Evolutionary conservation across 1,140 invertebrate species (phyloP).

Genomic region (Drosophila nasuta): DNA sequence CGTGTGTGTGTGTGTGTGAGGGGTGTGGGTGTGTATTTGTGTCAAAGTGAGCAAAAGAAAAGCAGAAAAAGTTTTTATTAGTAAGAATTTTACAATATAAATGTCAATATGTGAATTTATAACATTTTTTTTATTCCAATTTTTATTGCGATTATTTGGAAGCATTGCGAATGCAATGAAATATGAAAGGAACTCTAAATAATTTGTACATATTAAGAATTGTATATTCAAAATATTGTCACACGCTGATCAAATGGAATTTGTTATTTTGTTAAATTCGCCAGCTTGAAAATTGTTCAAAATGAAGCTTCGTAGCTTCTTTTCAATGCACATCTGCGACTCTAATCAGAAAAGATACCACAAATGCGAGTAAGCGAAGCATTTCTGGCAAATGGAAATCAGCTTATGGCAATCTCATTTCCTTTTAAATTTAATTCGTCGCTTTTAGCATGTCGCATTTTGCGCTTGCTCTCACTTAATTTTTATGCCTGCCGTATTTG

Average conservation of each 20-base stretch:
- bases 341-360: constrained; percentile 10
- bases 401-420: constrained; percentile 64
- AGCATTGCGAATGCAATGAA: too few relatives aligned
- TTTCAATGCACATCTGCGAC: background rate
- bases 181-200: too few relatives aligned
- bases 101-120: background rate
- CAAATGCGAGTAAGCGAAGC: constrained; percentile 11
- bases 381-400: constrained; percentile 19
- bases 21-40: background rate
- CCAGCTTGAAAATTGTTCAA: background rate
- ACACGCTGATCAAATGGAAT: too few relatives aligned
- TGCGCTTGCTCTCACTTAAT: constrained; percentile 44
- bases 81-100: constrained; percentile 13
- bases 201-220: too few relatives aligned
- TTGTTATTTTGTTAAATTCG: background rate
- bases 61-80: constrained; percentile 47
- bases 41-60: constrained; percentile 18
- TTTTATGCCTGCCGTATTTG: constrained; percentile 44
- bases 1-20: background rate
- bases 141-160: background rate
- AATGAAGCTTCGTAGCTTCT: background rate
- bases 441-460: constrained; percentile 50
- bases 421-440: constrained; percentile 75
- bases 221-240: too few relatives aligned
- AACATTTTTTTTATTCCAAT: background rate